phyloP scores from a whole-genome alignment of 1,140 invertebrate genomes.

The Tribolium castaneum region DNA sequence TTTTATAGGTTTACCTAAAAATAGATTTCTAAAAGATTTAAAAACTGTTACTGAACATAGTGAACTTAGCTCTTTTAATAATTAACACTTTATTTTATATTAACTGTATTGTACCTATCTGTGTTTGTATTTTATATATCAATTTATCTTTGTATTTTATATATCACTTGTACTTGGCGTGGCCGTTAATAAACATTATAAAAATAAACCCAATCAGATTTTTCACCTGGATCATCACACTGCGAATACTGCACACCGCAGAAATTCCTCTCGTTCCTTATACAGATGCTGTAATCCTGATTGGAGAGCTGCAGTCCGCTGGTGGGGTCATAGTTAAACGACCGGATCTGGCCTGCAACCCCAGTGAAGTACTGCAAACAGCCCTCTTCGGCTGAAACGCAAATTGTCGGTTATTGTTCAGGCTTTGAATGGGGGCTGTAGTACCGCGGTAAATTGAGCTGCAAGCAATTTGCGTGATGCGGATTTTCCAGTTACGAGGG shows the following conservation, averaged over 20 bases:
- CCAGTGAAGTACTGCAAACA: conserved; percentile 87
- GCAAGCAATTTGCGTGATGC: conserved; percentile 82
- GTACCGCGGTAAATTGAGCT: conserved; percentile 76
- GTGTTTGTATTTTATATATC: too few relatives aligned
- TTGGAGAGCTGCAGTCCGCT: conserved; percentile 86
- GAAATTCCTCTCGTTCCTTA: conserved; percentile 87
- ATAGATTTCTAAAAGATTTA: too few relatives aligned
- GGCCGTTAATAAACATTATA: too few relatives aligned
- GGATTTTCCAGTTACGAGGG: conserved; percentile 83
- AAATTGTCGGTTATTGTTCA: conserved; percentile 1
- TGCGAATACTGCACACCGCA: conserved; percentile 87
- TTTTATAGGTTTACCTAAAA: too few relatives aligned
- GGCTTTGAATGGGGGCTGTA: conserved; percentile 26
- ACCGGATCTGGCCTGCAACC: conserved; percentile 81
- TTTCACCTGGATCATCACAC: conserved; percentile 73
- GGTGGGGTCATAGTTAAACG: conserved; percentile 84
- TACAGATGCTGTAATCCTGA: conserved; percentile 89
- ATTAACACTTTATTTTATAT: too few relatives aligned
- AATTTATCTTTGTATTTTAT: too few relatives aligned
- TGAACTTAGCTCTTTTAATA: too few relatives aligned
- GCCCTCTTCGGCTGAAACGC: conserved; percentile 77
- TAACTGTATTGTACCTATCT: too few relatives aligned
- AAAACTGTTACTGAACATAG: too few relatives aligned
- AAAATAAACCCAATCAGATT: too few relatives aligned
- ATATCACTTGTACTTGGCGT: too few relatives aligned